Evolutionary conservation across 2,113 vertebrate species (phyloP).

Genomic region (Forbesichthys papilliferus): DNA sequence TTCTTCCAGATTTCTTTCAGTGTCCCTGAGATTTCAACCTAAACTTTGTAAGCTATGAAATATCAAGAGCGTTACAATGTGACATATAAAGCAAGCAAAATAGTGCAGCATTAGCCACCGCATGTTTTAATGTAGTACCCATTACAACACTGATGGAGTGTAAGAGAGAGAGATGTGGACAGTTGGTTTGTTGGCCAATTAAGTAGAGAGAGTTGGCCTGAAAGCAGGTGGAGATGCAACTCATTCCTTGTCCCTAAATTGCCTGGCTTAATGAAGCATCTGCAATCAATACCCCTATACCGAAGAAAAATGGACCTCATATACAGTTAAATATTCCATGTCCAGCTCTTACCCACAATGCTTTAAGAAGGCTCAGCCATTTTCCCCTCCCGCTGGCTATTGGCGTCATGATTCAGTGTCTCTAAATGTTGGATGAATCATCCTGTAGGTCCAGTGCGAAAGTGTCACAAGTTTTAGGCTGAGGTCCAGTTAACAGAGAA

Average conservation of each 20-base stretch:
- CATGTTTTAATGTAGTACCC: conserved; percentile 77
- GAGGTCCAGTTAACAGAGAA: neutral
- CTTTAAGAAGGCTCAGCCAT: conserved; percentile 20
- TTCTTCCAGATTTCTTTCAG: conserved; percentile 17
- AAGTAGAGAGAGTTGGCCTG: conserved; percentile 5
- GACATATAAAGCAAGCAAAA: conserved; percentile 63
- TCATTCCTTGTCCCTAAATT: conserved; percentile 48
- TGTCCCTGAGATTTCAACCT: conserved; percentile 51
- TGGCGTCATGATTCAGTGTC: conserved; percentile 34
- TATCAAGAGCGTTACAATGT: conserved; percentile 68
- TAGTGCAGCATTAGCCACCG: conserved; percentile 59
- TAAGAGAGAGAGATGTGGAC: conserved; percentile 40
- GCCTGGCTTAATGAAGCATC: conserved; percentile 53
- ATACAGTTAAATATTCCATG: conserved; percentile 42
- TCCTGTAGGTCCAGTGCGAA: neutral
- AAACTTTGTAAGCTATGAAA: conserved; percentile 71
- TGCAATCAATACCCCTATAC: conserved; percentile 47
- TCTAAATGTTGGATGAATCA: conserved; percentile 27
- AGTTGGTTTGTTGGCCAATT: conserved; percentile 28
- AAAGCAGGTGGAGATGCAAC: conserved; percentile 20
- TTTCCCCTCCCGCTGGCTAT: conserved; percentile 22
- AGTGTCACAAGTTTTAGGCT: conserved; percentile 4
- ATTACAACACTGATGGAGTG: conserved; percentile 59
- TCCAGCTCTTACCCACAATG: conserved; percentile 34
- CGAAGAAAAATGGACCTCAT: conserved; percentile 50